phyloP scores from a whole-genome alignment of 2,888 invertebrate genomes.

The Choristoneura rosaceana region DNA sequence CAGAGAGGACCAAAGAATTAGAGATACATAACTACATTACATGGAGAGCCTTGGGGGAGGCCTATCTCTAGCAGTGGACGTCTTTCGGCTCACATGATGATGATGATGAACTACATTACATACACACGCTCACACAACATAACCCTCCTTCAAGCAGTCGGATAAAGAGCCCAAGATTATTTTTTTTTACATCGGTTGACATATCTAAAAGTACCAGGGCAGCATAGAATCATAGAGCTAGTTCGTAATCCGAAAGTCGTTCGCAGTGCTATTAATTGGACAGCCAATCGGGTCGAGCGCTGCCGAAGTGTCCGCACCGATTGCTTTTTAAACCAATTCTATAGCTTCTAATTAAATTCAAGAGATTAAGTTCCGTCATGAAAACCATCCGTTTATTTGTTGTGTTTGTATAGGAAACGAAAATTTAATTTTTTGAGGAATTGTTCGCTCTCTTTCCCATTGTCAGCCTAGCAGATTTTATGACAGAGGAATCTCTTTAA shows the following conservation, averaged over 20 bases:
- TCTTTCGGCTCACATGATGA: no score
- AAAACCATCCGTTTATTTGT: background rate
- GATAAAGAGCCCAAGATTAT: no score
- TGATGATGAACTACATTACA: no score
- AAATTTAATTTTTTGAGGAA: background rate
- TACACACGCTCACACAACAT: no score
- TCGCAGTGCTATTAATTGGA: conserved; percentile 18
- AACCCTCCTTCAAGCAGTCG: no score
- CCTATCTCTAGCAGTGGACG: no score
- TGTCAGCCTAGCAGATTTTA: background rate
- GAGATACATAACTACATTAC: no score
- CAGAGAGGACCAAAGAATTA: no score
- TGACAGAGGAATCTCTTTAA: background rate
- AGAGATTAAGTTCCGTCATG: conserved; percentile 9
- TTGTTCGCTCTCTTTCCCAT: background rate
- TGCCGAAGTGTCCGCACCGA: conserved; percentile 20
- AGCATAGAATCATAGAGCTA: background rate
- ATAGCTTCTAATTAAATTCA: conserved; percentile 19
- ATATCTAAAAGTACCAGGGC: conserved; percentile 4
- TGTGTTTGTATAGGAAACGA: background rate
- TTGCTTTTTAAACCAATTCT: conserved; percentile 25
- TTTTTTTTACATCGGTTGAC: background rate
- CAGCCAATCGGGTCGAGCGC: conserved; percentile 18
- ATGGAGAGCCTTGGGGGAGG: no score
- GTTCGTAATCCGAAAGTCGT: conserved; percentile 13